Conservation (phyloP, 2,888 invertebrate species). For the Bembecia ichneumoniformis region DNA sequence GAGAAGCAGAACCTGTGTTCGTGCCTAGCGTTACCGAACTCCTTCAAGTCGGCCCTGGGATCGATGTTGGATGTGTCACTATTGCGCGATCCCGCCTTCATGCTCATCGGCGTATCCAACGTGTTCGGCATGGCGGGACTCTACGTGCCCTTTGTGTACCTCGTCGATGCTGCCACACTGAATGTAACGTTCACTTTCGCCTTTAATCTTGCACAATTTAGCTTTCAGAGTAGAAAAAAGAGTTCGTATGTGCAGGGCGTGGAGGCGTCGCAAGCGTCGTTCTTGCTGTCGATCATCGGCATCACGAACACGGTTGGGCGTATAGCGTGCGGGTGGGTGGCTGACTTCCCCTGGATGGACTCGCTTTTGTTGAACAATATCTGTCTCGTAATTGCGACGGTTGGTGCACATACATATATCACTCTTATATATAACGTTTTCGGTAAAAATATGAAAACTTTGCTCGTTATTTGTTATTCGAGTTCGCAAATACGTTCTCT, state of each 20-base stretch:
- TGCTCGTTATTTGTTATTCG: no score
- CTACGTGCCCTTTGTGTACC: slow-evolving; percentile 96
- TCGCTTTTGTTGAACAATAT: slow-evolving; percentile 93
- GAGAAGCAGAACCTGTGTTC: slow-evolving; percentile 79
- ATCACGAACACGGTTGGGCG: slow-evolving; percentile 96
- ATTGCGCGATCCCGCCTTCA: slow-evolving; percentile 89
- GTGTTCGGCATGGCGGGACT: slow-evolving; percentile 98
- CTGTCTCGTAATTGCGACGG: slow-evolving; percentile 90
- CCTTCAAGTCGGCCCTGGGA: slow-evolving; percentile 85
- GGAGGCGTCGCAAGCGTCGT: slow-evolving; percentile 79
- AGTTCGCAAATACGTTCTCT: no score
- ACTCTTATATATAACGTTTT: no score
- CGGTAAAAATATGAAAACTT: no score
- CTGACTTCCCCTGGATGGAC: slow-evolving; percentile 93
- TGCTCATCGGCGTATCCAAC: slow-evolving; percentile 93
- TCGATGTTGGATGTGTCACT: slow-evolving; percentile 94
- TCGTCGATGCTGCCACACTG: slow-evolving; percentile 84
- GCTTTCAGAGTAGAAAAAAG: no score
- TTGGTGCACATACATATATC: slow-evolving; percentile 32
- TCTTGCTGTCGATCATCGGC: slow-evolving; percentile 86
- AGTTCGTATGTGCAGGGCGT: slow-evolving; percentile 71
- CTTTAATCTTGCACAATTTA: no score
- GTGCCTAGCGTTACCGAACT: slow-evolving; percentile 82
- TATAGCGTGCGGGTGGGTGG: slow-evolving; percentile 90
- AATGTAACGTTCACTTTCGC: slow-evolving; percentile 79